Conservation (phyloP, 1,140 invertebrate species). For the Zaprionus tsacasi region DNA sequence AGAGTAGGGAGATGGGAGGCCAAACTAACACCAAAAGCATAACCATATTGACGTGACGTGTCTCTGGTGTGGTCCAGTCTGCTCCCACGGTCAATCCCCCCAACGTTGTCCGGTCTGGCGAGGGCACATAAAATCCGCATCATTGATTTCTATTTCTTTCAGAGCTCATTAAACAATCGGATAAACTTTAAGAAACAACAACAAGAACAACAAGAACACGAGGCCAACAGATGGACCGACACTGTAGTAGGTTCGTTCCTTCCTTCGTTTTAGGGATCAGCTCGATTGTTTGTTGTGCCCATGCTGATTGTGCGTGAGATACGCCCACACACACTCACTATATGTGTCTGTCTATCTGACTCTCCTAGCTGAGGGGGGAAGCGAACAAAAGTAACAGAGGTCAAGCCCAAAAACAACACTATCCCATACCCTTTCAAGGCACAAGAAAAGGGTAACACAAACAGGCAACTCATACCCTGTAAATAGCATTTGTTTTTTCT, state of each 20-base stretch:
- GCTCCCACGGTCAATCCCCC: background rate
- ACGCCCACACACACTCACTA: slow-evolving; percentile 10
- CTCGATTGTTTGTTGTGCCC: slow-evolving; percentile 22
- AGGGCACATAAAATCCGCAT: slow-evolving; percentile 61
- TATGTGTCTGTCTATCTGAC: too few relatives aligned
- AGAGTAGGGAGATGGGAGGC: background rate
- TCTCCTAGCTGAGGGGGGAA: too few relatives aligned
- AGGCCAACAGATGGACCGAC: slow-evolving; percentile 39
- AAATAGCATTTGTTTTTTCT: background rate
- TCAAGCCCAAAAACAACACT: slow-evolving; percentile 14
- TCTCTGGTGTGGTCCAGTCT: slow-evolving; percentile 12
- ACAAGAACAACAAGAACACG: slow-evolving; percentile 25
- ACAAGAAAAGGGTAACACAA: background rate
- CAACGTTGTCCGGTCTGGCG: slow-evolving; percentile 31
- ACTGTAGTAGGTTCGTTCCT: slow-evolving; percentile 7
- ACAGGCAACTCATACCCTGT: slow-evolving; percentile 3
- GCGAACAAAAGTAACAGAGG: slow-evolving; percentile 1
- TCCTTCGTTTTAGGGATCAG: background rate
- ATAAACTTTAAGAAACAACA: slow-evolving; percentile 58
- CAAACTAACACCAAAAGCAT: slow-evolving; percentile 36
- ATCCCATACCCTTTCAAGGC: slow-evolving; percentile 1
- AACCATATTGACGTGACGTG: slow-evolving; percentile 50
- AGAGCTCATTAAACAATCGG: slow-evolving; percentile 66
- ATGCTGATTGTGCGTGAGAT: slow-evolving; percentile 50
- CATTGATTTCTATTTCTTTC: slow-evolving; percentile 66